These are phyloP conservation scores for Tamandua tetradactyla DNA, from an alignment of 2,797 vertebrate genomes.

Conservation along the genomic window DNA sequence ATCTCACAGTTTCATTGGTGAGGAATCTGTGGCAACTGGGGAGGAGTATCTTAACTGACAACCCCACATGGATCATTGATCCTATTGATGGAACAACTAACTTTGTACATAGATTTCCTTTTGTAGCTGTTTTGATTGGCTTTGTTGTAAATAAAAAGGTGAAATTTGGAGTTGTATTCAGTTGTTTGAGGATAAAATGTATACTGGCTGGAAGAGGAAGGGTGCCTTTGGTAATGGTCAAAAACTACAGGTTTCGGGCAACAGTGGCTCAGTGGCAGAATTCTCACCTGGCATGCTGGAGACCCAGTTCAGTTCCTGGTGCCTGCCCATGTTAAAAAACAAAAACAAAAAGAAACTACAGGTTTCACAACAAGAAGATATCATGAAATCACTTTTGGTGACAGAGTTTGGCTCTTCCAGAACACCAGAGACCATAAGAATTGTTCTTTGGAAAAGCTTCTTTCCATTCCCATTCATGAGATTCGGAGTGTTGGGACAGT, in stretches of 20 bases:
- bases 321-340: too few relatives aligned
- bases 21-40: too few relatives aligned
- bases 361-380: slow-evolving; percentile 93
- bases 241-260: slow-evolving; percentile 93
- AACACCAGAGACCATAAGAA: slow-evolving; percentile 88
- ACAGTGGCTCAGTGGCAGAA: too few relatives aligned
- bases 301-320: too few relatives aligned
- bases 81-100: slow-evolving; percentile 97
- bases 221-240: slow-evolving; percentile 94
- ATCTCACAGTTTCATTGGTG: too few relatives aligned
- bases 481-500: slow-evolving; percentile 94
- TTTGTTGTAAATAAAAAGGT: slow-evolving; percentile 96
- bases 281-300: too few relatives aligned
- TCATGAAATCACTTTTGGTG: slow-evolving; percentile 91
- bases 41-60: slow-evolving; percentile 93
- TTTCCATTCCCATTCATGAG: slow-evolving; percentile 93
- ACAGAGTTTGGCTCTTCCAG: slow-evolving; percentile 94
- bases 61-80: slow-evolving; percentile 97
- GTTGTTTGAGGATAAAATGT: slow-evolving; percentile 97
- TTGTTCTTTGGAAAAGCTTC: slow-evolving; percentile 92
- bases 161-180: slow-evolving; percentile 96
- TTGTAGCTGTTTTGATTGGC: slow-evolving; percentile 95
- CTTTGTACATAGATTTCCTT: slow-evolving; percentile 96
- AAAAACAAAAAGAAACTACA: too few relatives aligned
- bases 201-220: slow-evolving; percentile 92